Conservation (phyloP, 1,140 invertebrate species). For the Lasioglossum baleicum region DNA sequence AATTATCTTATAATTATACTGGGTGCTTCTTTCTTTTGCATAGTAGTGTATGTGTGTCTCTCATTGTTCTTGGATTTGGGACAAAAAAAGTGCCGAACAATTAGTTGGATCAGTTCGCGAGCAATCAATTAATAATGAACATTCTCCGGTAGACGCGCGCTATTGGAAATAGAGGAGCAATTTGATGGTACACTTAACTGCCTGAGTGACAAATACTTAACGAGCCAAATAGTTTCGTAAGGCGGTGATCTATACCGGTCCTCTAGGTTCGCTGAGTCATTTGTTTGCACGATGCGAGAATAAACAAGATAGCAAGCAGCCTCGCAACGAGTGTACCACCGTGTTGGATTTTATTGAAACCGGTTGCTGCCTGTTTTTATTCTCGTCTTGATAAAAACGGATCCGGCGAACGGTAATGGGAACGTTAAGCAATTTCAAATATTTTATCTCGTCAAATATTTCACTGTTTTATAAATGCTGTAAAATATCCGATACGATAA, state of each 20-base stretch:
- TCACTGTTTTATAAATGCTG: not conserved
- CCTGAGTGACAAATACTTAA: constrained; percentile 20
- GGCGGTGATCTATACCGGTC: not conserved
- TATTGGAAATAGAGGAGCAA: constrained; percentile 6
- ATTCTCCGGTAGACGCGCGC: not conserved
- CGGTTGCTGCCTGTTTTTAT: too few relatives aligned
- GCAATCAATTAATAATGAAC: not conserved
- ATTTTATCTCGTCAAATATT: not conserved
- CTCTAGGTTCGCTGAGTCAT: constrained; percentile 31
- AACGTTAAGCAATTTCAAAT: too few relatives aligned
- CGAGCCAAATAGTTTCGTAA: constrained; percentile 36
- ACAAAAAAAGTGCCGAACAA: too few relatives aligned
- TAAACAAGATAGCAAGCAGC: constrained; percentile 5
- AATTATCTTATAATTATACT: too few relatives aligned
- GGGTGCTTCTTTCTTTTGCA: too few relatives aligned
- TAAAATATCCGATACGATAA: not conserved
- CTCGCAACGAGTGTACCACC: not conserved
- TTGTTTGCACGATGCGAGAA: constrained; percentile 12
- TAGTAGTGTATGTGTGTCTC: too few relatives aligned
- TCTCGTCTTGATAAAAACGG: too few relatives aligned
- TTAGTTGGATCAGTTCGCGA: not conserved
- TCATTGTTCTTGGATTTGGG: too few relatives aligned
- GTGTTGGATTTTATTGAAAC: not conserved
- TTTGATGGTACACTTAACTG: not conserved
- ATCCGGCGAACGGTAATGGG: too few relatives aligned